A percentile compares a stretch with the other conserved stretches of the same genome.
These are phyloP conservation scores for Denticeps clupeoides DNA, from an alignment of 2,797 vertebrate genomes.

Conservation along the genomic window DNA sequence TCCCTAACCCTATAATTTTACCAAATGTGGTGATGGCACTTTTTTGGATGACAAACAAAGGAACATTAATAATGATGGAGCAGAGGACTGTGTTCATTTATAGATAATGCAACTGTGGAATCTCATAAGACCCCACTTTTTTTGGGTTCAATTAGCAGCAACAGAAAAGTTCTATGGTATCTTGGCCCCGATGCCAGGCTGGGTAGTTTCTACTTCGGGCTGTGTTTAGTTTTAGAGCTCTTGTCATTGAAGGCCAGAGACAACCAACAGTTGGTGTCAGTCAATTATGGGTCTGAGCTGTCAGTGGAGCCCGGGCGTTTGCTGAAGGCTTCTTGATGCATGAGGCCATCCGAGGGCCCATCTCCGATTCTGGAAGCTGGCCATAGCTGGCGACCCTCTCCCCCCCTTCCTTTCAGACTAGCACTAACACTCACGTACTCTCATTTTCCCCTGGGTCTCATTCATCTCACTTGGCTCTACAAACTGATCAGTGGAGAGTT, in stretches of 20 bases:
- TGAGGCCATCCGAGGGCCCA: conserved; percentile 31
- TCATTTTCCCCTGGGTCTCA: conserved; percentile 42
- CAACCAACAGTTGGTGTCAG: conserved; percentile 28
- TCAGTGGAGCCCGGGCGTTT: conserved; percentile 35
- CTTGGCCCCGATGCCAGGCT: not conserved
- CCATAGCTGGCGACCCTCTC: conserved; percentile 19
- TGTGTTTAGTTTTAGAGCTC: conserved; percentile 16
- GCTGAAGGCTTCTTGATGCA: conserved; percentile 31
- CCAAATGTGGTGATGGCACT: conserved; percentile 31
- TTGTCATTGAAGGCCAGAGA: conserved; percentile 17
- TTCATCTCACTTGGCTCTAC: conserved; percentile 55
- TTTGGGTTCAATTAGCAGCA: too few species aligned
- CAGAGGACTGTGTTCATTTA: not conserved
- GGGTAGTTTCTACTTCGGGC: conserved; percentile 4
- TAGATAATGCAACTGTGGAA: too few species aligned
- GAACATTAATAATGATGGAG: not conserved
- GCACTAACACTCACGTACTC: conserved; percentile 5
- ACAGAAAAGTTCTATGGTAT: not conserved
- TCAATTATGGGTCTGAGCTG: conserved; percentile 34
- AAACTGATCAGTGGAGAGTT: conserved; percentile 39
- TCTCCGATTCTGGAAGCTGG: conserved; percentile 40
- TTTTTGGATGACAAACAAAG: conserved; percentile 28
- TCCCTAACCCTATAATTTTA: conserved; percentile 28
- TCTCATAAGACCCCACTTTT: too few species aligned
- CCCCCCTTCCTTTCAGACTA: not conserved